Evolutionary conservation across 2,797 vertebrate species (phyloP).

Genomic region (Sebastes oblongus): DNA sequence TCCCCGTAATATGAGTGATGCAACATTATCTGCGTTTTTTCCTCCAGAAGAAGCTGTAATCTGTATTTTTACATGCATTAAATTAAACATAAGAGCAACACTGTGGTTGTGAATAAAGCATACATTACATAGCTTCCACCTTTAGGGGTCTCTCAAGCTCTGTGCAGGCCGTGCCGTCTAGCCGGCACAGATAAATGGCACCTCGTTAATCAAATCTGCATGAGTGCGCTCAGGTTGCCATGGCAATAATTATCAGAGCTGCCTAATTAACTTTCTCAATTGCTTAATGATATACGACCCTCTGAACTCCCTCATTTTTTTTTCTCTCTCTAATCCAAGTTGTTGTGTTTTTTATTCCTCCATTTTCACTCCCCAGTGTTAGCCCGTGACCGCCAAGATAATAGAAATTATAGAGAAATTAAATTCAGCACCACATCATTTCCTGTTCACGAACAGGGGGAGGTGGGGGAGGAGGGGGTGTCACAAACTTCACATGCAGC

Average conservation of each 20-base stretch:
- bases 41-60: neutral
- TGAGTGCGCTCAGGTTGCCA: conserved; percentile 85
- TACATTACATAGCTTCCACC: conserved; percentile 56
- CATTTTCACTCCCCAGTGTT: conserved; percentile 66
- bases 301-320: conserved; percentile 80
- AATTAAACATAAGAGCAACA: neutral
- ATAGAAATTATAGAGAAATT: conserved; percentile 74
- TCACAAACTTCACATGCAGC: conserved; percentile 20
- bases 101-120: neutral
- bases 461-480: neutral
- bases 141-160: conserved; percentile 79
- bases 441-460: conserved; percentile 1
- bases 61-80: neutral
- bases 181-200: conserved; percentile 76
- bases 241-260: conserved; percentile 87
- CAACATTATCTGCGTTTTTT: neutral
- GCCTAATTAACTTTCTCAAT: conserved; percentile 87
- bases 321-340: conserved; percentile 76
- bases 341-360: conserved; percentile 68
- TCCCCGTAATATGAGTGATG: neutral
- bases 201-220: conserved; percentile 86
- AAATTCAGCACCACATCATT: conserved; percentile 64
- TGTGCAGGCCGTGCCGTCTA: conserved; percentile 47
- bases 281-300: conserved; percentile 87
- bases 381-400: conserved; percentile 72